These are phyloP conservation scores for Drosophila virilis DNA, from an alignment of 1,140 invertebrate species.

Conservation along the genomic window DNA sequence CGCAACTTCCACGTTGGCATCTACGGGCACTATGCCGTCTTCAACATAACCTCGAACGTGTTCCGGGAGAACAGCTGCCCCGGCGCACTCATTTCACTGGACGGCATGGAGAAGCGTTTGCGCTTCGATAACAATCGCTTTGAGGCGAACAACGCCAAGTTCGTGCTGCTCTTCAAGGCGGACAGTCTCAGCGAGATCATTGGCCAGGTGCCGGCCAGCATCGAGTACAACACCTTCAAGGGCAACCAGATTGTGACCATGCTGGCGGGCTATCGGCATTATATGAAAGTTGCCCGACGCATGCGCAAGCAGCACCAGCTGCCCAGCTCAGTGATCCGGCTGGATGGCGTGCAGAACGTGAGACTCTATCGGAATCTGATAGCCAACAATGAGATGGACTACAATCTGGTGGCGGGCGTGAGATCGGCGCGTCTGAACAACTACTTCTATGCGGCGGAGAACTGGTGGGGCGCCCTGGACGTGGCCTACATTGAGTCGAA, in stretches of 20 bases:
- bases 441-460: conserved; percentile 94
- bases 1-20: conserved; percentile 93
- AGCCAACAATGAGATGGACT: conserved; percentile 93
- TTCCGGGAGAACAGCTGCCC: conserved; percentile 95
- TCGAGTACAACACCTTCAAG: conserved; percentile 91
- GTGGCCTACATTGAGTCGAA: conserved; percentile 90
- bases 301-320: conserved; percentile 69
- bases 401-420: conserved; percentile 96
- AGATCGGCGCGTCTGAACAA: conserved; percentile 94
- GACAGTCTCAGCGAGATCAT: conserved; percentile 97
- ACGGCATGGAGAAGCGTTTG: conserved; percentile 99
- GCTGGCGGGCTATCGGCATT: conserved; percentile 60
- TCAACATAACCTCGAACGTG: conserved; percentile 93
- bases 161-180: conserved; percentile 94
- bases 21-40: conserved; percentile 95
- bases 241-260: conserved; percentile 87
- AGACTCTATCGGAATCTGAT: conserved; percentile 96
- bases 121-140: conserved; percentile 92
- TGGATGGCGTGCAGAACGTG: conserved; percentile 97
- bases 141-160: conserved; percentile 92
- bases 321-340: conserved; percentile 94
- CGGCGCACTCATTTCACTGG: conserved; percentile 92
- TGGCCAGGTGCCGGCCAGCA: conserved; percentile 91
- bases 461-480: conserved; percentile 97
- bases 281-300: conserved; percentile 51